Conservation (phyloP, 2,797 vertebrate genomes). For the Champsocephalus gunnari region DNA sequence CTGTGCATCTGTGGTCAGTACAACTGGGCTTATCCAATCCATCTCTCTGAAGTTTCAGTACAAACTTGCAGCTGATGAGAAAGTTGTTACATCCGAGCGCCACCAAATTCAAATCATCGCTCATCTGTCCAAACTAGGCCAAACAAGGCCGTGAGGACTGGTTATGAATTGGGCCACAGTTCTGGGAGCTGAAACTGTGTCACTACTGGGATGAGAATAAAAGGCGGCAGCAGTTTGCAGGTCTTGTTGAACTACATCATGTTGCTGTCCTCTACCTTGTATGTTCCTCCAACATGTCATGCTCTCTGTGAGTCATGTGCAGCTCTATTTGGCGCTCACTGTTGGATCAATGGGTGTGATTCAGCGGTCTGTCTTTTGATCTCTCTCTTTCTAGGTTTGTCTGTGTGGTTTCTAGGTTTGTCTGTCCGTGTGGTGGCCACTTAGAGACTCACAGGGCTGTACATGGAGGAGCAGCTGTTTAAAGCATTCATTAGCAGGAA, state of each 20-base stretch:
- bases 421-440: conserved; percentile 2
- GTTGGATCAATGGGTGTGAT: conserved; percentile 29
- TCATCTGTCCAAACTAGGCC: conserved; percentile 67
- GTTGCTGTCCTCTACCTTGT: conserved; percentile 8
- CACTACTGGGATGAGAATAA: conserved; percentile 48
- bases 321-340: background rate
- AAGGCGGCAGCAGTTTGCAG: conserved; percentile 15
- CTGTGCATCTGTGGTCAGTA: background rate
- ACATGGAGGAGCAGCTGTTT: conserved; percentile 29
- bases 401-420: background rate
- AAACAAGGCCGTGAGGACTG: conserved; percentile 58
- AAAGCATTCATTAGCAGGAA: conserved; percentile 60
- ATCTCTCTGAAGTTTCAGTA: background rate
- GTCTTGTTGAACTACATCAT: conserved; percentile 23
- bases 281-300: conserved; percentile 18
- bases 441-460: background rate
- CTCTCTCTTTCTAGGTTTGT: conserved; percentile 27
- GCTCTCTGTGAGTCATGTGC: background rate
- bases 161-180: conserved; percentile 75
- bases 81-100: conserved; percentile 27
- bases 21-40: background rate
- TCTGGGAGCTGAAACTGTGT: conserved; percentile 73
- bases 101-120: conserved; percentile 33
- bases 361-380: conserved; percentile 26
- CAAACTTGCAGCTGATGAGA: conserved; percentile 26